Conservation (phyloP, 2,113 vertebrate species). For the Dunckerocampus dactyliophorus region DNA sequence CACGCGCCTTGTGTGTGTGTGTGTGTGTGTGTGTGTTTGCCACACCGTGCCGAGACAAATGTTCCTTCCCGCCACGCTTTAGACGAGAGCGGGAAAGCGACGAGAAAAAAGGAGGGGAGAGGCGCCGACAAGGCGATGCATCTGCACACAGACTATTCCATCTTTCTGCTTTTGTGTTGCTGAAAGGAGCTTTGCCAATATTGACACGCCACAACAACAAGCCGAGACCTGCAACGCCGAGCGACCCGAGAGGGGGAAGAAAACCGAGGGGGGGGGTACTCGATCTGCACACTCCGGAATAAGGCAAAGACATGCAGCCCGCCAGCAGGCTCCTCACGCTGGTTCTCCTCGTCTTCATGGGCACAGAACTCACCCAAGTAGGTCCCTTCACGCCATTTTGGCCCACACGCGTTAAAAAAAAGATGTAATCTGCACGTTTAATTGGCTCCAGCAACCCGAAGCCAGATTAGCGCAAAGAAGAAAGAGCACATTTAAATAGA, state of each 20-base stretch:
- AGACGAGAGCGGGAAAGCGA: neutral
- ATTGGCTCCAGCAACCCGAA: neutral
- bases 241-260: neutral
- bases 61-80: neutral
- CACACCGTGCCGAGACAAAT: neutral
- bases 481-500: too few species aligned
- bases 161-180: slow-evolving; percentile 72
- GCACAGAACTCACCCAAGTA: slow-evolving; percentile 98
- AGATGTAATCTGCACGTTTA: neutral
- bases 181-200: slow-evolving; percentile 47
- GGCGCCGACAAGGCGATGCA: slow-evolving; percentile 66
- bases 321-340: slow-evolving; percentile 91
- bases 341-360: slow-evolving; percentile 89
- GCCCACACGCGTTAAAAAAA: slow-evolving; percentile 10
- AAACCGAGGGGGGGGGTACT: slow-evolving; percentile 40
- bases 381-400: slow-evolving; percentile 78
- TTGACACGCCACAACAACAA: slow-evolving; percentile 2
- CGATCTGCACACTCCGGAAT: slow-evolving; percentile 62
- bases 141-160: slow-evolving; percentile 80
- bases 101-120: slow-evolving; percentile 22
- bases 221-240: slow-evolving; percentile 12
- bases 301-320: slow-evolving; percentile 83
- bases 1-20: neutral
- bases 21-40: slow-evolving; percentile 21
- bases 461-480: neutral